These are phyloP conservation scores for Nannoperca australis DNA, from an alignment of 2,797 vertebrate genomes.

Conservation along the genomic window DNA sequence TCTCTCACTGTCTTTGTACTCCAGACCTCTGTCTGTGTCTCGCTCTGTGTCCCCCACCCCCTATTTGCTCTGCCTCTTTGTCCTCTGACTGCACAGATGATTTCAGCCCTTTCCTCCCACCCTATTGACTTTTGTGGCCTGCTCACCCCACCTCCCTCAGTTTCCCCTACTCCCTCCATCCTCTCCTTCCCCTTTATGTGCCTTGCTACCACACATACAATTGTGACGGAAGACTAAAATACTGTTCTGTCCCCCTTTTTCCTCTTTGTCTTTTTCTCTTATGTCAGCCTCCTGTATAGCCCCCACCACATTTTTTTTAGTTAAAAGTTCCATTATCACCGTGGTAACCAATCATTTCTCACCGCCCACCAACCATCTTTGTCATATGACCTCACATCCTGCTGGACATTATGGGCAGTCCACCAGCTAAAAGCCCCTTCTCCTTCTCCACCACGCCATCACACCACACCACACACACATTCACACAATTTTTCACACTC, in stretches of 20 bases:
- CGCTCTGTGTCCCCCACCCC: slow-evolving; percentile 46
- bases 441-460: slow-evolving; percentile 59
- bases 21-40: slow-evolving; percentile 45
- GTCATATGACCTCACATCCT: slow-evolving; percentile 83
- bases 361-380: slow-evolving; percentile 79
- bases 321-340: slow-evolving; percentile 70
- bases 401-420: slow-evolving; percentile 77
- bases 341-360: slow-evolving; percentile 76
- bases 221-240: slow-evolving; percentile 53
- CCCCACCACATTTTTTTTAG: slow-evolving; percentile 15
- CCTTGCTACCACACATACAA: slow-evolving; percentile 32
- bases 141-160: slow-evolving; percentile 61
- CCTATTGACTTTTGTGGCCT: slow-evolving; percentile 76
- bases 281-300: slow-evolving; percentile 26
- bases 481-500: slow-evolving; percentile 80
- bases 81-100: slow-evolving; percentile 73
- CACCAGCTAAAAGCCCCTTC: slow-evolving; percentile 78
- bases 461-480: slow-evolving; percentile 61
- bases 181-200: slow-evolving; percentile 58
- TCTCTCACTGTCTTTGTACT: slow-evolving; percentile 65
- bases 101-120: slow-evolving; percentile 79
- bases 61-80: slow-evolving; percentile 70
- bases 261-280: slow-evolving; percentile 18
- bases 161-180: slow-evolving; percentile 61
- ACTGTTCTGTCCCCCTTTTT: slow-evolving; percentile 18